Evolutionary conservation across 30 jellyfish, hydroid and myxozoan species (phyloP), one percentile per base, ranked within the genome.

Genomic region (Hydra vulgaris): DNA sequence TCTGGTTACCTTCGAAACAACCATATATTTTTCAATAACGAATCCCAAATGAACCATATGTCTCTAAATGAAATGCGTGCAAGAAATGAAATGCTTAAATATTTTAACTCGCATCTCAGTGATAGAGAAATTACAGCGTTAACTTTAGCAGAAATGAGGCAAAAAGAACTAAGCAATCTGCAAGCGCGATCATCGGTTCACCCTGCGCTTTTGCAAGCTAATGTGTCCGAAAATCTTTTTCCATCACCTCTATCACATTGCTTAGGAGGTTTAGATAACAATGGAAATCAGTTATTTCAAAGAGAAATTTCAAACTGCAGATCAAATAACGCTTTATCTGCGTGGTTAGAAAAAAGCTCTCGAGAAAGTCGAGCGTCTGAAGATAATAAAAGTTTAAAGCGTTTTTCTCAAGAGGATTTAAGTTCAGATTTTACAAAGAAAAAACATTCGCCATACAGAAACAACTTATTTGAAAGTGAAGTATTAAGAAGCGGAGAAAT

Each of bases 101-200:
- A 23, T 15, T n/a, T 5, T 15, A 68, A 68, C 16, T 1, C 7
- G 7, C 75, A 68, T 15, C 27, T 68, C 7, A 68, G 26, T 15
- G 75, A 68, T 7, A 68, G 75, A 15, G 75, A 68, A 68, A 68
- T 68, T 23, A 68, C 25, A n/a, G 75, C 75, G 7, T 68, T 68
- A 68, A 23, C 75, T 23, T 1, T 68, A 68, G 75, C 75, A n/a
- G 75, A 68, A n/a, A 68, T 68, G 75, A 20, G 27, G 27, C 75
- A 68, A 68, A 68, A 68, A 23, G 75, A 68, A 68, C 75, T 20
- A n/a, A 20, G 15, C 25, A 68, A 68, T 68, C 7, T 68, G 75
- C 75, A 68, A 16, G 8, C 27, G 75, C 7, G 75, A 68, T n/a
- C 27, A 23, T 7, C 75, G 27, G 75, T 68, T 20, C 75, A 68